Percentiles rank a stretch among this genome's conserved stretches.
phyloP scores from a whole-genome alignment of 2,888 invertebrate species.

The Prosapia bicincta region DNA sequence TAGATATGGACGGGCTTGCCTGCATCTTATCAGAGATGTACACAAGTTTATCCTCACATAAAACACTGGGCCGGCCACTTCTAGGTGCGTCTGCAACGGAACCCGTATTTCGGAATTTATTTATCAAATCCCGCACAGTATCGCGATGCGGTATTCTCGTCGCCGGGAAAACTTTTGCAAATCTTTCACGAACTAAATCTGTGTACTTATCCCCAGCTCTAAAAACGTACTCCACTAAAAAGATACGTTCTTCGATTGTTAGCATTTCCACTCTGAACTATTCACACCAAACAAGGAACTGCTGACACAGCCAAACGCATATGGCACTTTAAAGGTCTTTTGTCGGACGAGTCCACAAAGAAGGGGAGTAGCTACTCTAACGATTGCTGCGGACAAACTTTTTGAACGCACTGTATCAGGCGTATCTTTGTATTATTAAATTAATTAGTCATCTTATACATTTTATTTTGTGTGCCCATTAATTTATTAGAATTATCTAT shows the following conservation, averaged over 20 bases:
- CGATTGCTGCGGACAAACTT: background rate
- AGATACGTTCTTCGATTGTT: background rate
- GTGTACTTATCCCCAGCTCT: background rate
- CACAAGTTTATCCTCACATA: background rate
- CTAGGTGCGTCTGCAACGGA: background rate
- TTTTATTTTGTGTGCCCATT: too few relatives aligned
- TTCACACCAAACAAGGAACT: background rate
- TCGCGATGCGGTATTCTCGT: background rate
- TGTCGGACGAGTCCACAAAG: background rate
- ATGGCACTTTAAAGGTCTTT: background rate
- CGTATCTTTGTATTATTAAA: background rate
- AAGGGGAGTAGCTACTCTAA: background rate
- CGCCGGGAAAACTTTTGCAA: background rate
- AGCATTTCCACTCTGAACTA: background rate
- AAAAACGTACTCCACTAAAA: background rate
- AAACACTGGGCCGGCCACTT: slow-evolving; percentile 4
- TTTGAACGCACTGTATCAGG: background rate
- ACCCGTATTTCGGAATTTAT: slow-evolving; percentile 6
- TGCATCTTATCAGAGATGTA: slow-evolving; percentile 4
- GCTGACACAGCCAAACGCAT: background rate
- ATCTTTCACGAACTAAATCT: background rate
- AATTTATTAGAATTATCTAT: too few relatives aligned
- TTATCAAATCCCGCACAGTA: background rate
- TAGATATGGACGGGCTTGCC: background rate
- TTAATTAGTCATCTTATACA: too few relatives aligned